These are phyloP conservation scores for Temnothorax nylanderi DNA, from an alignment of 1,140 invertebrate species.

Conservation along the genomic window DNA sequence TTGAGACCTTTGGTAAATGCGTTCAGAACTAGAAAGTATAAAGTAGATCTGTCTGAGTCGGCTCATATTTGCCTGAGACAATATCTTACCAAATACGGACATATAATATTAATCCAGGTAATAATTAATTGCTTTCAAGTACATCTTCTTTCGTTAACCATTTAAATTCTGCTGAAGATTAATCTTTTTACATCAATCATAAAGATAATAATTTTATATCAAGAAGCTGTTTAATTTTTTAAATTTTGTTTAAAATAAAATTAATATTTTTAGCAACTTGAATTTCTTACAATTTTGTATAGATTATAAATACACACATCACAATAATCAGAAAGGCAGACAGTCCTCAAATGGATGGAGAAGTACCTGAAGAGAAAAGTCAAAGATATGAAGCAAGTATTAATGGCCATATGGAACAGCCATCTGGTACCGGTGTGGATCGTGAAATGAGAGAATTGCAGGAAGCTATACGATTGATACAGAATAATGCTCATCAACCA, in stretches of 20 bases:
- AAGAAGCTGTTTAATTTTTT: too few relatives aligned
- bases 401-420: slow-evolving; percentile 87
- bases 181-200: background rate
- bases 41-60: slow-evolving; percentile 88
- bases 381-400: slow-evolving; percentile 76
- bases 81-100: slow-evolving; percentile 89
- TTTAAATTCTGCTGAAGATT: background rate
- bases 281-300: slow-evolving; percentile 38
- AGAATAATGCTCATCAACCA: slow-evolving; percentile 86
- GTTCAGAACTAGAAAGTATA: slow-evolving; percentile 89
- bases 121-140: slow-evolving; percentile 76
- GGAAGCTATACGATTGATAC: slow-evolving; percentile 87
- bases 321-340: slow-evolving; percentile 82
- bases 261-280: background rate
- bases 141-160: background rate
- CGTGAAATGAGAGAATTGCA: slow-evolving; percentile 87
- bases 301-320: slow-evolving; percentile 84
- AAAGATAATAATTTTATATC: background rate
- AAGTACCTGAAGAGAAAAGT: slow-evolving; percentile 74
- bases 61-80: slow-evolving; percentile 88
- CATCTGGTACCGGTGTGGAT: slow-evolving; percentile 85
- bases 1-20: slow-evolving; percentile 87
- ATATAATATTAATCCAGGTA: slow-evolving; percentile 90
- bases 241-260: background rate
- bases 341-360: slow-evolving; percentile 75